phyloP scores from a whole-genome alignment of 2,797 vertebrate species.

The Smutsia temminckii region DNA sequence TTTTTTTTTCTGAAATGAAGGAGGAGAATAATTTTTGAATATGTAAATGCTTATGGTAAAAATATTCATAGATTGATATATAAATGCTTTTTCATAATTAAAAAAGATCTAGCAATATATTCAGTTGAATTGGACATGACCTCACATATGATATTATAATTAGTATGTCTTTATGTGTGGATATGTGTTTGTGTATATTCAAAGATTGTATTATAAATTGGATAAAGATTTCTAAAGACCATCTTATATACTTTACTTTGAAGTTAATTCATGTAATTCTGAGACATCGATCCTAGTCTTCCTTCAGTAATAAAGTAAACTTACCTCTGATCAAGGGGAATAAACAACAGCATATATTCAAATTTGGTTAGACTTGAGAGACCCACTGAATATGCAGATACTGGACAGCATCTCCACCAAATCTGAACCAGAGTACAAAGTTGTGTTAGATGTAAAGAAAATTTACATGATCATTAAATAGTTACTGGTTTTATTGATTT shows the following conservation, averaged over 20 bases:
- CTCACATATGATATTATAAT: conserved; percentile 56
- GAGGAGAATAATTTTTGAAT: background rate
- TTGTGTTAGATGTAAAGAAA: conserved; percentile 30
- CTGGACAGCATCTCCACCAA: background rate
- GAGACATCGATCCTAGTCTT: conserved; percentile 72
- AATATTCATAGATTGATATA: background rate
- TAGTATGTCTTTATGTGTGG: background rate
- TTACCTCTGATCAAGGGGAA: conserved; percentile 56
- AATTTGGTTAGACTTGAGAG: background rate
- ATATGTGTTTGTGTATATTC: background rate
- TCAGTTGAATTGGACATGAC: conserved; percentile 64
- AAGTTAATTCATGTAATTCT: conserved; percentile 73
- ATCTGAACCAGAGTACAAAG: background rate
- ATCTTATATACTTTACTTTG: background rate
- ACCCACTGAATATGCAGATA: background rate
- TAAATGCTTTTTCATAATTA: background rate
- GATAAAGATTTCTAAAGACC: conserved; percentile 59
- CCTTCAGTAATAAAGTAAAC: conserved; percentile 73
- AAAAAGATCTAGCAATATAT: conserved; percentile 42
- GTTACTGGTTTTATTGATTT: conserved; percentile 78
- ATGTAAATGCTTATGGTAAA: background rate
- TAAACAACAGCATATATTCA: background rate
- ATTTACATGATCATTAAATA: conserved; percentile 1
- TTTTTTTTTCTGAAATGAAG: background rate
- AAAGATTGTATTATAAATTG: conserved; percentile 60